phyloP scores from a whole-genome alignment of 64 coral and sea anemone species.

The Dendrophyllia cribrosa region DNA sequence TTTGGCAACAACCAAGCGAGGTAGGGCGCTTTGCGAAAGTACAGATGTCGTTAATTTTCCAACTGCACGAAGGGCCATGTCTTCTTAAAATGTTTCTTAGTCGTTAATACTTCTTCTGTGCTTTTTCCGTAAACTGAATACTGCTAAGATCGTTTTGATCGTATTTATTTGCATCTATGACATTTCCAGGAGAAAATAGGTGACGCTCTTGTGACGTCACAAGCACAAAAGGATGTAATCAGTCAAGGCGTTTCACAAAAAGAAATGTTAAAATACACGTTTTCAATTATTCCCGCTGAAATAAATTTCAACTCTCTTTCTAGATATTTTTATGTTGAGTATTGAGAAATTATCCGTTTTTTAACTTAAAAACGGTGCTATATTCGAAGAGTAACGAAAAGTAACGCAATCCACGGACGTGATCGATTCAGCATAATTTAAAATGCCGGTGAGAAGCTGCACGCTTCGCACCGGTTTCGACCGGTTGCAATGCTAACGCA shows the following conservation, averaged over 20 bases:
- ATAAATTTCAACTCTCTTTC: neutral
- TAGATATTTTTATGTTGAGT: neutral
- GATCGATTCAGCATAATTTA: neutral
- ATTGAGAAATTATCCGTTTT: neutral
- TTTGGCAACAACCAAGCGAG: neutral
- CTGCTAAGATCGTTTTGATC: neutral
- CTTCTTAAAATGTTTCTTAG: neutral
- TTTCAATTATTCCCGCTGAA: neutral
- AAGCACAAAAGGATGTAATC: neutral
- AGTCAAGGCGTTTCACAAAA: neutral
- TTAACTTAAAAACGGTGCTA: neutral
- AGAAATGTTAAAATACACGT: neutral
- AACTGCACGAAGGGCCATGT: slow-evolving; percentile 27
- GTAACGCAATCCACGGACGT: neutral
- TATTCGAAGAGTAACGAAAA: neutral
- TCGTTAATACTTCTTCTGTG: neutral
- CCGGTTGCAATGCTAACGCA: neutral
- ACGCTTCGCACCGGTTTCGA: neutral
- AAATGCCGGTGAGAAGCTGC: neutral
- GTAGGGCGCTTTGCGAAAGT: neutral
- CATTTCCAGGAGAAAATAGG: neutral
- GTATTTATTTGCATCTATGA: slow-evolving; percentile 1
- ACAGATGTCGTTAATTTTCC: slow-evolving; percentile 19
- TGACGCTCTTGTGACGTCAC: slow-evolving; percentile 22
- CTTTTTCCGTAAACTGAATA: neutral